Evolutionary conservation across 2,113 vertebrate genomes (phyloP), one percentile per base, ranked within the genome.

Genomic region (Ictalurus furcatus): DNA sequence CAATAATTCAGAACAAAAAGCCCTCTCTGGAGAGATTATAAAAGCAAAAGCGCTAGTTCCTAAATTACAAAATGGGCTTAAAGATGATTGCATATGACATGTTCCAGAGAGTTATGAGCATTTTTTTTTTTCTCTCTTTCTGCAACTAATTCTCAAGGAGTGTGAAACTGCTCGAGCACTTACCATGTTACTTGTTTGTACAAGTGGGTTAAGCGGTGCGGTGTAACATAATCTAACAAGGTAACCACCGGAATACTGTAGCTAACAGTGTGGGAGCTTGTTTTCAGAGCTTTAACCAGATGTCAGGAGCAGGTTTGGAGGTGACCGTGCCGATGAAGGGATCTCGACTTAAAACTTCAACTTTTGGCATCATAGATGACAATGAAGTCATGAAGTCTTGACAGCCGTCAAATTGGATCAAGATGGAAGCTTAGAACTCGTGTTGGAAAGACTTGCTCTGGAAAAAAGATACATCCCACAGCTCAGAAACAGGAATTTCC

Each of bases 31-130:
- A 93, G 89, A 83, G 86, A 85, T 84, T 91, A 84, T 82, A 87
- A 87, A 91, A 90, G 85, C 85, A 85, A 89, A 56, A 84, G 54
- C 30, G 73, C 90, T 91, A 88, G 85, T 90, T 91, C 86, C 92
- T 71, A 90, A 91, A 92, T 92, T 88, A 89, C 86, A 91, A 91
- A 80, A 87, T 81, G 88, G n/a, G 78, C 88, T 91, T 92, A 90
- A 82, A 86, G 63, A 71, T 86, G 84, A 91, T 88, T 89, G 79
- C 87, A 87, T 90, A 61, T 86, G 89, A 88, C 89, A 88, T 89
- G 87, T 90, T 84, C 71, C 71, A 84, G 40, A 85, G 73, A 91
- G 84, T 90, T 89, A 85, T 87, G 73, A 73, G 85, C 48, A 30
- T 19, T 58, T n/a, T 82, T 84, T 90, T 48, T 48, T 48, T 44